Base-by-base conservation (phyloP, 2,113 vertebrate species). In the Carassius auratus region DNA sequence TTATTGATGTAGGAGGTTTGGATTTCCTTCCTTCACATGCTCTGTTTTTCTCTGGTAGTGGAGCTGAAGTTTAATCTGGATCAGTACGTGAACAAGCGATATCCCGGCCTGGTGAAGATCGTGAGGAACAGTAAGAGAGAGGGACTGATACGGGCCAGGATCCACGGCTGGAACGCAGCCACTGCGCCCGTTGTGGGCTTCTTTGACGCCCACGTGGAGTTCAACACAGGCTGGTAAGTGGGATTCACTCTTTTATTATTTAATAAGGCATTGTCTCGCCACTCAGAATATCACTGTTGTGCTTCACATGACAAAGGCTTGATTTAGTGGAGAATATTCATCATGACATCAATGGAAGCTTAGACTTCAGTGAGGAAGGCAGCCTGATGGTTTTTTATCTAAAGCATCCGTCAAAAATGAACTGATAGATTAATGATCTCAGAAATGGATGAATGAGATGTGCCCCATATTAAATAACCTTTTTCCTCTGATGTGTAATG, bases 121-220 rank as follows among this genome's bases (percentile, higher is more conserved):
- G 98, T 99, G 76, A 95, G 97, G 50, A 99, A 99, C 89, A 96
- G 85, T 91, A 96, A 96, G 89, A 90, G 98, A 0, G 98, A 99
- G 88, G 98, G 98, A 15, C 91, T 99, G 88, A 99, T 99, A 90
- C 95, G 98, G n/a, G 98, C 98, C 13, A 94, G 98, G 80, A 97
- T 99, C 83, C 97, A 98, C 55, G 98, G 98, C 89, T 99, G 98
- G 98, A 98, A 96, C 82, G 97, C 93, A 0, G 97, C 98, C 76
- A 98, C 96, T 0, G 96, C 97, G 6, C 95, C 97, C 0, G 91
- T 98, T 0, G 97, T 99, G 0, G 98, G 98, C 1, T 99, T 99
- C 95, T 99, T 99, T 0, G 98, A 99, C 5, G 98, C 98, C 68
- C 98, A 99, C 0, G 98, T 99, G 2, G 98, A 99, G 90, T 99